phyloP scores from a whole-genome alignment of 2,797 vertebrate genomes.

The Centroberyx gerrardi region DNA sequence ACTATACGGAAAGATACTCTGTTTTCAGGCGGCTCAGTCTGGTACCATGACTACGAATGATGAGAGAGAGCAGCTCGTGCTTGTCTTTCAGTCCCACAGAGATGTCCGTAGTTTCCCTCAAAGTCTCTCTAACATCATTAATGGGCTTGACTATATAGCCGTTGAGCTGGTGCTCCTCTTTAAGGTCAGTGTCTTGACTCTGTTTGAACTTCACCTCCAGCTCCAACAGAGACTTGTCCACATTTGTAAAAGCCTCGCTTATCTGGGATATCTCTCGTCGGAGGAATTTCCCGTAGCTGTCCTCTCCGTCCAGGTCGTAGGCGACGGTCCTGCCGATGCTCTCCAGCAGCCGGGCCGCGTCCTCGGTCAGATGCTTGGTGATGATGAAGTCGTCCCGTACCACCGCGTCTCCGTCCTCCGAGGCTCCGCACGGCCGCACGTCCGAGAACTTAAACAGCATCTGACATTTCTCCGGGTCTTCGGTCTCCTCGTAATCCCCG shows the following conservation, averaged over 20 bases:
- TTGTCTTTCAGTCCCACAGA: conserved; percentile 92
- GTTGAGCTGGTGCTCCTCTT: conserved; percentile 90
- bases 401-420: conserved; percentile 82
- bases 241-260: conserved; percentile 92
- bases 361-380: conserved; percentile 93
- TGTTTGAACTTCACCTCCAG: conserved; percentile 96
- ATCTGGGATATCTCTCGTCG: conserved; percentile 93
- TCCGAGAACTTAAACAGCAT: conserved; percentile 95
- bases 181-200: conserved; percentile 92
- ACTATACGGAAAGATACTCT: conserved; percentile 89
- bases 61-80: conserved; percentile 93
- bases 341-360: conserved; percentile 92
- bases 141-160: conserved; percentile 91
- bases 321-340: conserved; percentile 92
- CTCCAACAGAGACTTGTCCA: conserved; percentile 93
- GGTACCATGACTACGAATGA: conserved; percentile 94
- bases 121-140: conserved; percentile 86
- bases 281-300: conserved; percentile 94
- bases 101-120: conserved; percentile 90
- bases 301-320: conserved; percentile 96
- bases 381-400: conserved; percentile 93
- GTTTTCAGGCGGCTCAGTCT: conserved; percentile 94
- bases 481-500: conserved; percentile 95
- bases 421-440: conserved; percentile 84
- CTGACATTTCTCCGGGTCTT: conserved; percentile 96